Conservation (phyloP, 92 coral and sea anemone species). For the Scolanthus callimorphus region DNA sequence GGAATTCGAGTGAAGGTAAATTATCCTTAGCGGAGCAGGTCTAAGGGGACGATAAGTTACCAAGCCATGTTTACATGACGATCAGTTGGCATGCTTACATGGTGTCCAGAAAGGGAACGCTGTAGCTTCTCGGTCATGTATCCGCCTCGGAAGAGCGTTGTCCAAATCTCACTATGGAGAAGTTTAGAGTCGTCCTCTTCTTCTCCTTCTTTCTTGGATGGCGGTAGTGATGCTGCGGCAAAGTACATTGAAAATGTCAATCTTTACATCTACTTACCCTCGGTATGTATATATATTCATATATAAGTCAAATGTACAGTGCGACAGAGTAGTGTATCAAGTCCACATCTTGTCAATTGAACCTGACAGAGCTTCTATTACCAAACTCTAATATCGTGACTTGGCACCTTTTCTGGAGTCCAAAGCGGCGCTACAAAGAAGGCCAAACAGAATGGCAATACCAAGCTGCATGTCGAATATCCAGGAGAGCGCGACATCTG, state of each 20-base stretch:
- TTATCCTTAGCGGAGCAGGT: too few species aligned
- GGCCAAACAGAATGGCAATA: constrained; percentile 95
- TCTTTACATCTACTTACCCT: too few species aligned
- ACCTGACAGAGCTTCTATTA: too few species aligned
- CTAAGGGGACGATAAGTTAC: too few species aligned
- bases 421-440: constrained; percentile 89
- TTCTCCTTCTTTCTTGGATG: constrained; percentile 45
- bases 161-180: constrained; percentile 93
- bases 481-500: constrained; percentile 96
- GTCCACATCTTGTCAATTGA: too few species aligned
- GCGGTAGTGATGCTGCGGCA: constrained; percentile 57
- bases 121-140: constrained; percentile 95
- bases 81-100: constrained; percentile 79
- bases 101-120: constrained; percentile 93
- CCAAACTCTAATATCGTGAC: too few species aligned
- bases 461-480: constrained; percentile 97
- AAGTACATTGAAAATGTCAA: not conserved
- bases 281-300: too few species aligned
- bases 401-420: constrained; percentile 70
- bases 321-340: too few species aligned
- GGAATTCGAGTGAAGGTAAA: too few species aligned
- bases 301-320: too few species aligned
- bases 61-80: too few species aligned
- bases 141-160: constrained; percentile 94
- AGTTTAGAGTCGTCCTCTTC: constrained; percentile 82